Evolutionary conservation across 2,888 invertebrate genomes (phyloP), one percentile per base, ranked within the genome.

Genomic region (Chaetogeoica ovagalla): DNA sequence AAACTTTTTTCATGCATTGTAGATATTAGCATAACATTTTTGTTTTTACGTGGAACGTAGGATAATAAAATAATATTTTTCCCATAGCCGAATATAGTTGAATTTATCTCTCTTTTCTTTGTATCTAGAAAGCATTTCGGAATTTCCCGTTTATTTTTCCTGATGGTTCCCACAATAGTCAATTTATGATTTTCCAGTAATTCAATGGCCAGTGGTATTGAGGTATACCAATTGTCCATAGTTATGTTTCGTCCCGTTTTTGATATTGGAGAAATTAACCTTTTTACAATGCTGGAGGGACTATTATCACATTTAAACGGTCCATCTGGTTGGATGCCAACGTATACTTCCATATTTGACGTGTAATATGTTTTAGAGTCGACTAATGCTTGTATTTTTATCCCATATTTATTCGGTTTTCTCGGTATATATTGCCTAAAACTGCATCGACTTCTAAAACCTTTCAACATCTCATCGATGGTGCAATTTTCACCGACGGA

Each of bases 401-500:
- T 70, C 11, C 68, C 69, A 55, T 70, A 70, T 17, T 70, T 70
- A 52, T 70, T 70, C 9, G 57, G 69, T 30, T 70, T 70, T 71
- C 37, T 79, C 70, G 68, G 48, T 23, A 52, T 68, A 48, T 48
- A 48, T 68, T 68, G 68, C 13, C 48, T 11, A 68, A 68, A 68
- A 68, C 48, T 68, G 8, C 68, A 68, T 21, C 48, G 68, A 68
- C 48, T 48, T 48, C 68, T 48, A 15, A 68, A 68, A 4, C 48
- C 48, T 68, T 68, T 23, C 23, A 68, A 48, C 68, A 68, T 48
- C 48, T 68, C 48, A 15, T 68, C 68, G 9, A 48, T 68, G 13
- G 68, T 68, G 21, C 48, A 68, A 48, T 68, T 68, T 55, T 68
- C 52, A 7, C 68, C 52, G 17, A 23, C 17, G 7, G 52, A 0